Conservation (phyloP, 2,888 invertebrate genomes). For the Plebejus anna region DNA sequence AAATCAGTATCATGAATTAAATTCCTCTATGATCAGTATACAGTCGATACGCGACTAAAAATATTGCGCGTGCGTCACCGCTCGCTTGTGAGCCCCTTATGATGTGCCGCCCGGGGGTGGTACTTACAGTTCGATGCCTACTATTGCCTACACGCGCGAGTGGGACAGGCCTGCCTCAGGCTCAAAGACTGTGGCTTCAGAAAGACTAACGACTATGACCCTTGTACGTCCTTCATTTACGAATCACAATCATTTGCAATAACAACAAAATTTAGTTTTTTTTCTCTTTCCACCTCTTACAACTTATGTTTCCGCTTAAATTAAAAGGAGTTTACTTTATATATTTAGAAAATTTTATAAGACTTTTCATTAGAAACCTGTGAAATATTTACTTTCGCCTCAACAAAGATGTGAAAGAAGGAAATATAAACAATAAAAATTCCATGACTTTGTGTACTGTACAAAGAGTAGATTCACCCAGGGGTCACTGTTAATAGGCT, state of each 20-base stretch:
- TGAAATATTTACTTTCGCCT: slow-evolving; percentile 26
- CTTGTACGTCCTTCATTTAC: background rate
- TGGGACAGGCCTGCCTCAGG: no score
- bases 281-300: background rate
- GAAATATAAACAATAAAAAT: slow-evolving; percentile 28
- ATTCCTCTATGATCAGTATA: no score
- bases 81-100: no score
- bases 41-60: no score
- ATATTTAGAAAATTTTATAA: slow-evolving; percentile 12
- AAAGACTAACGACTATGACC: background rate
- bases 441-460: slow-evolving; percentile 28
- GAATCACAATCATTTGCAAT: background rate
- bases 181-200: no score
- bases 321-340: background rate
- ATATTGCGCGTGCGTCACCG: no score
- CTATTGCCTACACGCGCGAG: no score
- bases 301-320: background rate
- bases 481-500: slow-evolving; percentile 28
- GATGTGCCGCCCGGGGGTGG: no score
- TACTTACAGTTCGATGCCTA: no score
- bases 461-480: slow-evolving; percentile 28
- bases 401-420: slow-evolving; percentile 28
- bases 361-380: slow-evolving; percentile 13
- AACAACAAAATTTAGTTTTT: background rate
- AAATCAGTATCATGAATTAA: no score